Evolutionary conservation across 2,797 vertebrate species (phyloP), one percentile per base, ranked within the genome.

Genomic region (Diplodus sargus): DNA sequence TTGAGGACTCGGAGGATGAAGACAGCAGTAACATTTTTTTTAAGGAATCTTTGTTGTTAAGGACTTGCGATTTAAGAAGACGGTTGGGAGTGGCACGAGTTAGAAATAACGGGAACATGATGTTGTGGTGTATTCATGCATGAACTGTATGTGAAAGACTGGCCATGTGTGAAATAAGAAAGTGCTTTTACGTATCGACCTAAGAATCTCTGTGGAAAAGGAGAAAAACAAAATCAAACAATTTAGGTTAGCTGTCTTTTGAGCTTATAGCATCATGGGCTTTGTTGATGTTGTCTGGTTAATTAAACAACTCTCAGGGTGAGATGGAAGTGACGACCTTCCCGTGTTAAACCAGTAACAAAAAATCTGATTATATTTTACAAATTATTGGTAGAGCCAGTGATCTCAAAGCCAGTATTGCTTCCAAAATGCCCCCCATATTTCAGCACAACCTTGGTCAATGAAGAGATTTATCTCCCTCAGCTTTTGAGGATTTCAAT

Each of bases 261-360:
- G 17, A 81, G 71, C 34, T 74, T 68, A 52, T 43, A 43, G 54
- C 72, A 78, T 83, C 30, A 72, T 66, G 23, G 71, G 66, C 43
- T 85, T 85, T 85, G 66, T 84, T 66, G 64, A 84, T 85, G 47
- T 80, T 67, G 53, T 84, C 84, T 86, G 76, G 84, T 89, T 81
- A 79, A 90, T 76, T 70, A 45, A 86, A 85, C 78, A 81, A 90
- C 85, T 90, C 94, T 94, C 95, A 95, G 93, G 94, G 92, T 87
- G 81, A 92, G 88, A 90, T 84, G 81, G 49, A 87, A 87, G 79
- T 53, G 34, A 85, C 23, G 20, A 81, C 78, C 65, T 87, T 83
- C 63, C 58, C 51, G 79, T 71, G 56, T 86, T 43, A 82, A 86
- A 90, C 72, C 61, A 90, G 70, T 69, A 81, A 62, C 61, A 79